phyloP scores from a whole-genome alignment of 2,888 invertebrate genomes.

The Coelinius sp. region DNA sequence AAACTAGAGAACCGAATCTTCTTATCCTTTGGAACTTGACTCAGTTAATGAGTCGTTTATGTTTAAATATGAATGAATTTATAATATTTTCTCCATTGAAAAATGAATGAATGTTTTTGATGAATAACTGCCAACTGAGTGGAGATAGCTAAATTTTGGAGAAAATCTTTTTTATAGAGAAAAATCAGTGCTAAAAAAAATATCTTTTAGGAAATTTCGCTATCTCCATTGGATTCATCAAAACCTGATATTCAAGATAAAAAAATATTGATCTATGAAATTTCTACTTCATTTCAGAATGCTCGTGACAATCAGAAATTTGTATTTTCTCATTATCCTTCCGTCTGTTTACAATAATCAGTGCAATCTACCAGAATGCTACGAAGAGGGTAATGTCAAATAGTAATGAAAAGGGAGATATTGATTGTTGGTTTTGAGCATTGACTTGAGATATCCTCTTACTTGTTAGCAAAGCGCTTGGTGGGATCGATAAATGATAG shows the following conservation, averaged over 20 bases:
- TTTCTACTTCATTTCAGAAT: neutral
- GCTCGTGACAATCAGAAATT: conserved; percentile 13
- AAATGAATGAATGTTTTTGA: too few relatives aligned
- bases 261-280: too few relatives aligned
- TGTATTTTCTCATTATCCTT: neutral
- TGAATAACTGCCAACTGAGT: too few relatives aligned
- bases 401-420: neutral
- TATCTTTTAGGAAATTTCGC: too few relatives aligned
- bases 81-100: too few relatives aligned
- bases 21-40: neutral
- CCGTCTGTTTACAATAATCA: neutral
- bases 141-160: too few relatives aligned
- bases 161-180: too few relatives aligned
- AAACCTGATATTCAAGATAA: too few relatives aligned
- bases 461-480: conserved; percentile 40
- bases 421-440: neutral
- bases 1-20: neutral
- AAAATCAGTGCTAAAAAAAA: too few relatives aligned
- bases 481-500: conserved; percentile 43
- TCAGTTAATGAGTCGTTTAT: neutral
- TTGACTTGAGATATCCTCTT: neutral
- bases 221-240: too few relatives aligned
- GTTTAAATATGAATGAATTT: neutral
- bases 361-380: conserved; percentile 16
- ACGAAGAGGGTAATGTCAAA: neutral